Evolutionary conservation across 2,113 vertebrate genomes (phyloP), one percentile per base, ranked within the genome.

Genomic region (Scomber colias): DNA sequence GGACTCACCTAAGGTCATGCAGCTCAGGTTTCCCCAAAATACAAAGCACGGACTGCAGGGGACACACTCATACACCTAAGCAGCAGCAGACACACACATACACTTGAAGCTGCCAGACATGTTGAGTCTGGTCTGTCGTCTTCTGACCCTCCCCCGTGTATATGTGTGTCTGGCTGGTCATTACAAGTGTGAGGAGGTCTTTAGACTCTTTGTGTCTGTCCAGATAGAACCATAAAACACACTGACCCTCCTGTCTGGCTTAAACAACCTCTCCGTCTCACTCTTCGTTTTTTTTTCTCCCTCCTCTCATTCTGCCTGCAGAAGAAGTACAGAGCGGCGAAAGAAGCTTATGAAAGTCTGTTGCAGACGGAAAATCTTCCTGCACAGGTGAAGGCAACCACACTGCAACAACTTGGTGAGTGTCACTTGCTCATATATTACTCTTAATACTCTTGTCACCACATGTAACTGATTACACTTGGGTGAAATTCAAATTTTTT

Each of bases 361-460:
- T 90, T 99, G 94, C 97, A 98, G 95, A 96, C 95, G 12, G 97
- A 99, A 89, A 96, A 97, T 93, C 96, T 99, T 95, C 96, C 98
- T 93, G 95, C 96, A 91, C 97, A 98, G 97, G 98, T 99, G 94
- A 99, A 99, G 95, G 98, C 98, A 84, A 96, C 97, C 85, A 96
- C 98, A 80, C 96, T 99, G 92, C 98, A 99, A 94, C 98, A 99
- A 92, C 95, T 99, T 90, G 98, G 98, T 98, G 95, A 95, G 98
- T 96, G 82, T 53, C 57, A 30, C 21, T 30, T 6, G 1, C 10
- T 46, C 10, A 5, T 24, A 9, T 7, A 40, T 2, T 11, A 12
- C 10, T 12, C 40, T 1, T 0, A 27, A 40, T 49, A 1, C 19
- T 30, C 2, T 46, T 14, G 3, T 15, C 46, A 61, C 24, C 24